Conservation (phyloP, 2,888 invertebrate species). For the Harpalus rufipes region DNA sequence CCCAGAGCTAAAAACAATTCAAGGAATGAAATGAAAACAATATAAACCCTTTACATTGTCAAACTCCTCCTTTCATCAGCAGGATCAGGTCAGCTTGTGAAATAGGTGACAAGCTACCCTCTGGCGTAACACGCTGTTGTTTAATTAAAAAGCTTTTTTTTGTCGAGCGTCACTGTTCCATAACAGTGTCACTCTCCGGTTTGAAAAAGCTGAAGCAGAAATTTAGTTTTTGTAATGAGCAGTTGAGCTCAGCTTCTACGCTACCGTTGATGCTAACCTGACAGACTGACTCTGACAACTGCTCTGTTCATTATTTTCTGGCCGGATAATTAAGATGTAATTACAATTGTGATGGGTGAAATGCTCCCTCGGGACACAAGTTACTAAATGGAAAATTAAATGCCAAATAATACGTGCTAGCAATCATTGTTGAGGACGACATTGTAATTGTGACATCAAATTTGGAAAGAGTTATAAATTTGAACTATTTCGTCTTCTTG, state of each 20-base stretch:
- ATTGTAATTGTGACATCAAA: too few relatives aligned
- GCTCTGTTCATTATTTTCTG: constrained; percentile 13
- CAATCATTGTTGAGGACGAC: too few relatives aligned
- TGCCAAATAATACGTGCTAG: not conserved
- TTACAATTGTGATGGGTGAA: constrained; percentile 8
- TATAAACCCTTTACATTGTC: too few relatives aligned
- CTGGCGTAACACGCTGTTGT: not conserved
- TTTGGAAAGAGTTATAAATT: too few relatives aligned
- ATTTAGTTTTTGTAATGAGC: constrained; percentile 47
- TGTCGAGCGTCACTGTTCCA: not conserved
- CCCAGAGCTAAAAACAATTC: too few relatives aligned
- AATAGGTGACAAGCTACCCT: not conserved
- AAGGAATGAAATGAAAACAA: too few relatives aligned
- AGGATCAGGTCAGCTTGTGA: too few relatives aligned
- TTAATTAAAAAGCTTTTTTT: constrained; percentile 31
- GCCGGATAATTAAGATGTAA: constrained; percentile 15
- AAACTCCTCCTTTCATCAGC: too few relatives aligned
- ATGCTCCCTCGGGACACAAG: not conserved
- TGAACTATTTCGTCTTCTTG: too few relatives aligned
- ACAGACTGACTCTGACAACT: constrained; percentile 20
- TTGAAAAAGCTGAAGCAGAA: constrained; percentile 32
- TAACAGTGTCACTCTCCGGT: constrained; percentile 6
- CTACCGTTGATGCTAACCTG: not conserved
- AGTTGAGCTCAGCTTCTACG: not conserved
- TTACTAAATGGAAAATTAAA: not conserved